These are phyloP conservation scores for Macropus fuliginosus DNA, from an alignment of 2,797 vertebrate genomes.

Conservation along the genomic window DNA sequence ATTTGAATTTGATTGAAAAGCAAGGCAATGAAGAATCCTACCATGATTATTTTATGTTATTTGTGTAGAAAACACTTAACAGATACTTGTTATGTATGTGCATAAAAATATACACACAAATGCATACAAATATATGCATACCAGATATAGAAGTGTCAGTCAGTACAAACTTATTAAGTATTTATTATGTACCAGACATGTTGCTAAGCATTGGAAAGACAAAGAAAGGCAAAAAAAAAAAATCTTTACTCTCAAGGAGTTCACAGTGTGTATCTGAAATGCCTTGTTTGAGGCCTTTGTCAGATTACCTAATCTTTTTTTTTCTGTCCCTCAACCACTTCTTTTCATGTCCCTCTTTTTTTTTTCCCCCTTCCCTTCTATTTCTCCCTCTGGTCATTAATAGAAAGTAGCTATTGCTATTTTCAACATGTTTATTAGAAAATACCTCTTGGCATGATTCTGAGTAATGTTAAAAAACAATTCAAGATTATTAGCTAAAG, in stretches of 20 bases:
- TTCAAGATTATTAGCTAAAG: slow-evolving; percentile 42
- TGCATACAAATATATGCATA: not conserved
- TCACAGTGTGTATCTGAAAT: not conserved
- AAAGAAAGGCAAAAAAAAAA: not conserved
- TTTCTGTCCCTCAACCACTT: not conserved
- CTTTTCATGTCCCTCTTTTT: not conserved
- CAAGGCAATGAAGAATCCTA: not conserved
- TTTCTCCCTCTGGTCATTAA: not conserved
- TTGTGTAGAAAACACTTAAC: not conserved
- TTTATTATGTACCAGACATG: not conserved
- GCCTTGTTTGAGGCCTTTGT: not conserved
- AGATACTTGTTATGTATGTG: not conserved
- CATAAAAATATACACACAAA: not conserved
- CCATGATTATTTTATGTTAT: slow-evolving; percentile 12
- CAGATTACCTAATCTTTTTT: not conserved
- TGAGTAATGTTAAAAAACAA: slow-evolving; percentile 31
- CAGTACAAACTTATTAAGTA: not conserved
- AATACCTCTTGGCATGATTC: slow-evolving; percentile 10
- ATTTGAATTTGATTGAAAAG: not conserved
- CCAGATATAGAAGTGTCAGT: not conserved
- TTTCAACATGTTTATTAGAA: slow-evolving; percentile 32
- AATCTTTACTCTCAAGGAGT: not conserved
- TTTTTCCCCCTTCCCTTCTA: not conserved
- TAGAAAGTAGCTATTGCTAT: slow-evolving; percentile 19
- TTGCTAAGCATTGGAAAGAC: not conserved